Evolutionary conservation across 2,113 vertebrate genomes (phyloP).

Genomic region (Scartelaos histophorus): DNA sequence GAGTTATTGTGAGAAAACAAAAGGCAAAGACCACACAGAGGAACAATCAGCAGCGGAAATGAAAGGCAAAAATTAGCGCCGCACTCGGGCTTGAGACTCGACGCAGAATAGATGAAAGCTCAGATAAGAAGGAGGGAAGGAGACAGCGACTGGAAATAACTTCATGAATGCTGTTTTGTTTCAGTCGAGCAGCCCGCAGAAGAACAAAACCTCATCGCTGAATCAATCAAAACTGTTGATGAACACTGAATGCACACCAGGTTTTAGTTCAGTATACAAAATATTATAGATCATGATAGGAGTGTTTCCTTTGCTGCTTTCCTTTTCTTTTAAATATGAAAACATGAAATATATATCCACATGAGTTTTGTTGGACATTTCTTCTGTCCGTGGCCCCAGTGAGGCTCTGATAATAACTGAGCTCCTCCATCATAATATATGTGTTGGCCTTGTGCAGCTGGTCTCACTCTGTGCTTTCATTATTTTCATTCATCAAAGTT

Average conservation of each 20-base stretch:
- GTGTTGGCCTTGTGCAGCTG: too few relatives aligned
- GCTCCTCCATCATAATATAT: too few relatives aligned
- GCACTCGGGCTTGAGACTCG: not conserved
- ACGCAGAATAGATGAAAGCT: constrained; percentile 8
- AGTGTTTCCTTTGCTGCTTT: too few relatives aligned
- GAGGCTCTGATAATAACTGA: too few relatives aligned
- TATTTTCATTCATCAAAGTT: too few relatives aligned
- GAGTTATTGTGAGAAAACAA: not conserved
- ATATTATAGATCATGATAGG: too few relatives aligned
- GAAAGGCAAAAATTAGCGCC: not conserved
- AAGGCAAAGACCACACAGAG: constrained; percentile 1
- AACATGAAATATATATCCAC: too few relatives aligned
- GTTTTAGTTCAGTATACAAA: too few relatives aligned
- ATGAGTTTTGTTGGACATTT: too few relatives aligned
- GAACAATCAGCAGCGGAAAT: not conserved
- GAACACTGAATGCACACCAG: not conserved
- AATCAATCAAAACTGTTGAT: not conserved
- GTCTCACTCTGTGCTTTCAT: too few relatives aligned
- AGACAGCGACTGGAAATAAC: not conserved
- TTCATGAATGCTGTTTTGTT: not conserved
- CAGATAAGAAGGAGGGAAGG: not conserved
- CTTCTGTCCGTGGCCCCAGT: too few relatives aligned
- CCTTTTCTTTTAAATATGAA: too few relatives aligned
- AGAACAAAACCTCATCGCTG: not conserved
- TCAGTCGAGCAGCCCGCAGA: not conserved